These are phyloP conservation scores for Dilophus febrilis DNA, from an alignment of 2,888 invertebrate genomes.

Conservation along the genomic window DNA sequence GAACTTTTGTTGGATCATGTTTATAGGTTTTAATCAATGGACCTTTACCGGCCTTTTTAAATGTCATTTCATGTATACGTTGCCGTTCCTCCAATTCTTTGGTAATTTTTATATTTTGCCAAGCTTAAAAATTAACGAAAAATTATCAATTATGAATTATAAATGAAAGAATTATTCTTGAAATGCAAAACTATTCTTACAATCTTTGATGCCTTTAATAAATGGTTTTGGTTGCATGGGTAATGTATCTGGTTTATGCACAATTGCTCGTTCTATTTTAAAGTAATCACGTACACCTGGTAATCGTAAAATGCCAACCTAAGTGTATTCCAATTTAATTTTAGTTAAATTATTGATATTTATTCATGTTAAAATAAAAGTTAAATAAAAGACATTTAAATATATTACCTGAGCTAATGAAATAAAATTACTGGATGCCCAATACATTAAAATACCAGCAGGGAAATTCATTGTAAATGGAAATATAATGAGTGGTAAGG, in stretches of 20 bases:
- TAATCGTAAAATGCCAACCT: constrained; percentile 53
- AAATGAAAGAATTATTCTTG: not conserved
- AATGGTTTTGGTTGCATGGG: constrained; percentile 62
- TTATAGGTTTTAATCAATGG: constrained; percentile 77
- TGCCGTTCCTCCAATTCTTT: constrained; percentile 61
- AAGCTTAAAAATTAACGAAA: constrained; percentile 35
- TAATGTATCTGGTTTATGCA: constrained; percentile 37
- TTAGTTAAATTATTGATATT: not conserved
- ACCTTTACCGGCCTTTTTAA: constrained; percentile 69
- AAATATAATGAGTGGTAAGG: constrained; percentile 60
- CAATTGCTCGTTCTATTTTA: constrained; percentile 48
- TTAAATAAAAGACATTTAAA: no score
- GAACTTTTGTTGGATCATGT: constrained; percentile 55
- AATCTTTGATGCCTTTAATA: constrained; percentile 58
- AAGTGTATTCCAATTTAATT: no score
- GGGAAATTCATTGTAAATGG: constrained; percentile 80
- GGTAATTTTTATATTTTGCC: constrained; percentile 65
- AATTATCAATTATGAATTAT: not conserved
- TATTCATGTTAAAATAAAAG: not conserved
- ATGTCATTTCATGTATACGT: constrained; percentile 57
- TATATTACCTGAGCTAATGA: constrained; percentile 61
- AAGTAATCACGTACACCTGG: constrained; percentile 57
- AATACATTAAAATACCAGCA: constrained; percentile 75
- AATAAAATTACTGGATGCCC: constrained; percentile 75
- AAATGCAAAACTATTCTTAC: constrained; percentile 30